Base-by-base conservation (phyloP, 2,113 vertebrate species). In the Perccottus glenii region DNA sequence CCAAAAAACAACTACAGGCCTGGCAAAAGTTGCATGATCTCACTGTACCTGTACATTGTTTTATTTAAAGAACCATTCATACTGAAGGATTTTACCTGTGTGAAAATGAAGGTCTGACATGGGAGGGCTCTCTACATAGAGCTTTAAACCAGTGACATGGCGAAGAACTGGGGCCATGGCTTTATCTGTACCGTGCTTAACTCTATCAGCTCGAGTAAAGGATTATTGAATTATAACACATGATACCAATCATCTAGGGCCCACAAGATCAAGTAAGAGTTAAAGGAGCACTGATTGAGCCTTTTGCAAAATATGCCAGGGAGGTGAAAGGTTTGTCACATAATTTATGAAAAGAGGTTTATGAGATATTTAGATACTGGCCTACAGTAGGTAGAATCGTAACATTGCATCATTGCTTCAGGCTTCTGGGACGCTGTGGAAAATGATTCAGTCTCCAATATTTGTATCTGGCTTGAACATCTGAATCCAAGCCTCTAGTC, bases 201-300 rank as follows among this genome's bases (percentile, higher is more conserved):
- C 19, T 3, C 19, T 27, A 27, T 55, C 52, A 55, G 52, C 52
- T 55, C 52, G 33, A 55, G n/a, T 55, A 33, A 38, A 55, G 33
- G 52, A 55, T 55, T 55, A 55, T 33, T 38, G 52, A 55, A 27
- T 14, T 33, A 55, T 33, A 55, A 36, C 52, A 36, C 36, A 33
- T 55, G 52, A n/a, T 36, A 55, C 33, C 32, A 38, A 33, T 12
- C 52, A 8, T 38, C 52, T 33, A 55, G 52, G 35, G 33, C 33
- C 35, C 52, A 36, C 52, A 36, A 36, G 14, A 11, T 53, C 11
- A 53, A 35, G 51, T 53, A 6, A 11, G 36, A 53, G 52, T 1
- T 27, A 27, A 27, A 27, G 19, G 3, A 27, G 3, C 19, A 27
- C 19, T 27, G 19, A 27, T 27, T 27, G 19, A 27, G 19, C 1